Evolutionary conservation across 2,888 invertebrate genomes (phyloP), one percentile per base, ranked within the genome.

Genomic region (Heteromurus nitidus): DNA sequence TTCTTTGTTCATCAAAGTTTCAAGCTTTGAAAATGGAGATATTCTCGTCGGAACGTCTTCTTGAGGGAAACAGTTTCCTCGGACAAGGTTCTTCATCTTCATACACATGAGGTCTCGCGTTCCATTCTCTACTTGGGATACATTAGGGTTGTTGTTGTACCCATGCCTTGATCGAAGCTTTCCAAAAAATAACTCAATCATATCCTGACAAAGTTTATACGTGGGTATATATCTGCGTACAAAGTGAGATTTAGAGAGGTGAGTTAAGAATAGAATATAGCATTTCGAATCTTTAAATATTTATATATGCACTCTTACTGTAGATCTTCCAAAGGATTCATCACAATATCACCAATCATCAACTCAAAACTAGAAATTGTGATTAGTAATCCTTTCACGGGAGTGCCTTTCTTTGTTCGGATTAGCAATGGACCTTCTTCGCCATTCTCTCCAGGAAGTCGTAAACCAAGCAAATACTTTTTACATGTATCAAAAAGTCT

Each of bases 81-180:
- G 42, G 16, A 1, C 24, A 42, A 26, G 9, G 22, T 7, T n/a
- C 1, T 44, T 28, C 1, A 26, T 24, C 3, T 67, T 67, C 47
- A 67, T 67, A 20, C 67, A 67, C n/a, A 67, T n/a, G 1, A 67
- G 42, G 1, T 26, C n/a, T 26, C 18, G 20, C n/a, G 47, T 2
- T 7, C 44, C 67, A 24, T 42, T 1, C 9, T 20, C 18, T 2
- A 62, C 3, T n/a, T 62, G 62, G 3, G 3, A 3, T 11, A 20
- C 62, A 20, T 62, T 62, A 11, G 73, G 73, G 16, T 73, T 73
- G 20, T 73, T 64, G 31, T 73, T 73, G 11, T 3, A 50, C 1
- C 73, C 74, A 31, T 50, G 36, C 20, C 74, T 0, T 2, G 74
- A 50, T 3, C 74, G 18, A 0, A 74, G 0, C 11, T n/a, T 30